These are phyloP conservation scores for Athalia circularis DNA, from an alignment of 2,888 invertebrate species.

Conservation along the genomic window DNA sequence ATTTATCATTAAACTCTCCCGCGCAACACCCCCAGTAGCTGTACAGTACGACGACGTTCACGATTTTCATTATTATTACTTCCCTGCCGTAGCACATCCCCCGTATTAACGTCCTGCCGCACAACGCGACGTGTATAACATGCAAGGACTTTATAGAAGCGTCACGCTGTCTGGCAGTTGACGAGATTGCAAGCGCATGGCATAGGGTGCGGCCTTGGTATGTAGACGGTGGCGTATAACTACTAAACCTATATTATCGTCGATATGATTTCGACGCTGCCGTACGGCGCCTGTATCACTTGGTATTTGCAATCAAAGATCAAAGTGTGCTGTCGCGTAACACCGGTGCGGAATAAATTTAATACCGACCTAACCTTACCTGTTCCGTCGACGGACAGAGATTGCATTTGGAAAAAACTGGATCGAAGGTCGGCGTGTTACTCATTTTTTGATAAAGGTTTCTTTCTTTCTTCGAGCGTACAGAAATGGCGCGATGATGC, in stretches of 20 bases:
- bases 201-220: slow-evolving; percentile 26
- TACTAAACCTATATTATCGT: neutral
- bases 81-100: neutral
- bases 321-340: neutral
- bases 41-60: neutral
- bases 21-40: neutral
- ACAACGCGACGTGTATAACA: neutral
- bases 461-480: neutral
- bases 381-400: neutral
- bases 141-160: neutral
- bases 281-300: neutral
- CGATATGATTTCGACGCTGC: neutral
- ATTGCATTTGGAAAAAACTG: neutral
- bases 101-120: no score
- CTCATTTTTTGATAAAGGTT: neutral
- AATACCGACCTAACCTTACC: neutral
- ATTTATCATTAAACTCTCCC: neutral
- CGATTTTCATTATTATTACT: slow-evolving; percentile 11
- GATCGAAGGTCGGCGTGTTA: neutral
- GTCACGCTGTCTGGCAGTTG: slow-evolving; percentile 24
- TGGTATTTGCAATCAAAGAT: neutral
- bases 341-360: neutral
- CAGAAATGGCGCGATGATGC: no score
- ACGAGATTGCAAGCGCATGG: slow-evolving; percentile 4
- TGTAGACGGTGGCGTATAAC: slow-evolving; percentile 10